phyloP scores from a whole-genome alignment of 2,888 invertebrate species.

The Leptopilina syphax region DNA sequence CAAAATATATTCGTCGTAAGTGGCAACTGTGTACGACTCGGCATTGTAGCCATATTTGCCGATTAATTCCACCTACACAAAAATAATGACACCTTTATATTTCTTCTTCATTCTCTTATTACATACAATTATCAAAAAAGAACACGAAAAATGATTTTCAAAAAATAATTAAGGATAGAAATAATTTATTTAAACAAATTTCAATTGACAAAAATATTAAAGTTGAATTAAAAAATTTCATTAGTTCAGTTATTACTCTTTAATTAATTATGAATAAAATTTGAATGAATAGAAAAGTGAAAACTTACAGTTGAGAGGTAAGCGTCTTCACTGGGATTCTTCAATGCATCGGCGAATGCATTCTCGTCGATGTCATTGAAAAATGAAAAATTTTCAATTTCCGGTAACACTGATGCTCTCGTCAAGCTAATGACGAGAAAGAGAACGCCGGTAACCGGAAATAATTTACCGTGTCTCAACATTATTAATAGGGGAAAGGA shows the following conservation, averaged over 20 bases:
- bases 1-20: slow-evolving; percentile 88
- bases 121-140: too few species aligned
- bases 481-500: slow-evolving; percentile 8
- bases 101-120: too few species aligned
- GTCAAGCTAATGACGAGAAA: slow-evolving; percentile 13
- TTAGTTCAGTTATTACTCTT: too few species aligned
- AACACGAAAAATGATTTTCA: too few species aligned
- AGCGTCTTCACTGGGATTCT: slow-evolving; percentile 41
- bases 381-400: slow-evolving; percentile 9
- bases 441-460: slow-evolving; percentile 41
- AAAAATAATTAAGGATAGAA: too few species aligned
- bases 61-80: slow-evolving; percentile 77
- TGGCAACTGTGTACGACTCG: slow-evolving; percentile 82
- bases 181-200: too few species aligned
- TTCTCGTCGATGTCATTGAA: background rate
- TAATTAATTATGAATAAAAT: background rate
- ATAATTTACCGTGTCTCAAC: slow-evolving; percentile 25
- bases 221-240: too few species aligned
- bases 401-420: slow-evolving; percentile 23
- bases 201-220: too few species aligned
- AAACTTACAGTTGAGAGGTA: slow-evolving; percentile 44
- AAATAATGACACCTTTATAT: too few species aligned
- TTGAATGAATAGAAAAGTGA: background rate
- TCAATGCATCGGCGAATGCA: background rate
- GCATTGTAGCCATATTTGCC: slow-evolving; percentile 81